Evolutionary conservation across 2,113 vertebrate species (phyloP).

Genomic region (Elaphurus davidianus): DNA sequence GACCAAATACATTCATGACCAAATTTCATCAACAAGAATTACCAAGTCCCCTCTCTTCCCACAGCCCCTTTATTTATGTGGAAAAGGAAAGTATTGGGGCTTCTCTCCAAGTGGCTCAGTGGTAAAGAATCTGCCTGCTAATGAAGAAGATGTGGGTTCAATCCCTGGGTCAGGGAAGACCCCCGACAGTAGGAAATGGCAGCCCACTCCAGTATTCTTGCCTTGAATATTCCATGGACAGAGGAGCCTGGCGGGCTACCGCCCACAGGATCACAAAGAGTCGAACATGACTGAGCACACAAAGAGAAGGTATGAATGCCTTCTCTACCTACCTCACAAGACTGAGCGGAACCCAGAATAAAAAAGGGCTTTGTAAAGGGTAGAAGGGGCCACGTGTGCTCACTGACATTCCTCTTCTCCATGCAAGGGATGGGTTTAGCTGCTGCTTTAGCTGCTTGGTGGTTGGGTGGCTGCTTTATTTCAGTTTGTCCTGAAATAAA

Average conservation of each 20-base stretch:
- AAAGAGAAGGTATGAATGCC: background rate
- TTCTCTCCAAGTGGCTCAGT: background rate
- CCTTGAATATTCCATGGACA: background rate
- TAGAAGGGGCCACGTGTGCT: background rate
- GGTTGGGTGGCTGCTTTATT: background rate
- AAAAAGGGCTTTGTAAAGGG: background rate
- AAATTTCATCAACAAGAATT: background rate
- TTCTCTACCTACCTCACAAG: background rate
- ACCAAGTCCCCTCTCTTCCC: background rate
- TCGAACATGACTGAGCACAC: background rate
- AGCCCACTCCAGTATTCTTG: background rate
- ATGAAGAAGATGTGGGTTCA: background rate
- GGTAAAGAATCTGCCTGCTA: background rate
- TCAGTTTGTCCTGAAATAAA: background rate
- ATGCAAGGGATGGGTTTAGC: background rate
- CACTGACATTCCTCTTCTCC: background rate
- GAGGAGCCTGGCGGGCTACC: background rate
- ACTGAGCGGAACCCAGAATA: background rate
- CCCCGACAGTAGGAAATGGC: background rate
- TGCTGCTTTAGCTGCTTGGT: background rate
- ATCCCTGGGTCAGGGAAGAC: background rate
- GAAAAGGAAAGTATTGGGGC: background rate
- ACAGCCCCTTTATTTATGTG: background rate
- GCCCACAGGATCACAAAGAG: background rate
- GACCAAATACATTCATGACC: background rate